Conservation (phyloP, 92 coral and sea anemone genomes). For the Phenganax subtilis region DNA sequence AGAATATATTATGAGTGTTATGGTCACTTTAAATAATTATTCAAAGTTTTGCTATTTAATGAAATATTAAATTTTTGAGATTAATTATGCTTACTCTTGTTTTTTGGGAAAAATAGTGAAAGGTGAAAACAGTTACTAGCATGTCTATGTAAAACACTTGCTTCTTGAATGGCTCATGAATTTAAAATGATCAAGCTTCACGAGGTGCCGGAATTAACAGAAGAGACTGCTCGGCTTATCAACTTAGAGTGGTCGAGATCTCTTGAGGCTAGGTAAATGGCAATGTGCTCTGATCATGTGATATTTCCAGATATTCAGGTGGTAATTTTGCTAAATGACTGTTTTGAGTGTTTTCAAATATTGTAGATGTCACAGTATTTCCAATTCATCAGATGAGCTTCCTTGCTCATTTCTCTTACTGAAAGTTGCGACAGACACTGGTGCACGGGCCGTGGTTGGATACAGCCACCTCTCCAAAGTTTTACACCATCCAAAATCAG, state of each 20-base stretch:
- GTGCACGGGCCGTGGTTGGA: slow-evolving; percentile 53
- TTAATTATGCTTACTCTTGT: not conserved
- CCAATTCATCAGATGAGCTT: slow-evolving; percentile 47
- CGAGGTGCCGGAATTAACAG: slow-evolving; percentile 46
- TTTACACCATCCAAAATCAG: slow-evolving; percentile 57
- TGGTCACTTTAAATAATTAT: not conserved
- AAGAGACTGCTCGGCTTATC: slow-evolving; percentile 52
- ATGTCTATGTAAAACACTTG: no score
- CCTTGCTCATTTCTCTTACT: slow-evolving; percentile 75
- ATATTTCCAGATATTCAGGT: no score
- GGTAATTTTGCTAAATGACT: not conserved
- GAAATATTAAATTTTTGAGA: not conserved
- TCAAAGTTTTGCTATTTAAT: not conserved
- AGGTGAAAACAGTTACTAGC: not conserved
- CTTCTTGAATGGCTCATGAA: slow-evolving; percentile 23
- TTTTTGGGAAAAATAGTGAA: not conserved
- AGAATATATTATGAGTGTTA: not conserved
- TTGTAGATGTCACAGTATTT: slow-evolving; percentile 9
- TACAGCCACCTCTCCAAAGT: slow-evolving; percentile 65
- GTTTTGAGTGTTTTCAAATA: not conserved
- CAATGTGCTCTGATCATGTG: no score
- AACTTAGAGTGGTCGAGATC: slow-evolving; percentile 82
- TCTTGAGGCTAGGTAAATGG: slow-evolving; percentile 61
- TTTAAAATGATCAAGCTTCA: slow-evolving; percentile 49
- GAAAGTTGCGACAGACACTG: slow-evolving; percentile 31